Evolutionary conservation across 2,888 invertebrate species (phyloP), one percentile per base, ranked within the genome.

Genomic region (Stegophylla sp.): DNA sequence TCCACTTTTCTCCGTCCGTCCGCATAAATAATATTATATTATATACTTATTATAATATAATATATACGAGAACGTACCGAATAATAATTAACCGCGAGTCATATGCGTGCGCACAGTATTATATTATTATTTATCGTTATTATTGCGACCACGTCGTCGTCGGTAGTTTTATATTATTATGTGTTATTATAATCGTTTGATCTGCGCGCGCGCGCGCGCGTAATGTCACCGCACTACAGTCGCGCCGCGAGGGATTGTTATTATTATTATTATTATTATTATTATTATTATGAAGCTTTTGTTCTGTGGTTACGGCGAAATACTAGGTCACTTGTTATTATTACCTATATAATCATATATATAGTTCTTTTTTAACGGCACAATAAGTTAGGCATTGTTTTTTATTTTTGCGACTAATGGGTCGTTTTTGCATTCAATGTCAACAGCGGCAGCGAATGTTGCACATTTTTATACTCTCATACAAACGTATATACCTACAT

Each of bases 21-120:
- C 17, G 17, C 53, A 20, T 53, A 20, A 20, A 56, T 23, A 56
- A 53, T 48, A 48, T 48, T 51, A 51, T 48, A 48, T 17, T 51
- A 51, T 20, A 53, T 10, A 20, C 7, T 5, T 34, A 5, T 34
- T 34, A 34, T 34, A 34, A 5, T 7, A 34, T 34, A 34, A 34
- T 34, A 34, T 34, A 48, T n/a, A 28, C 69, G 56, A 5, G 34
- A 17, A 43, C 53, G 20, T 20, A 56, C 59, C 59, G 73, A 73
- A 73, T 73, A 73, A 73, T 73, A 73, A 73, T 73, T 61, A 59
- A 74, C 63, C 74, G 74, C 74, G 61, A 63, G 74, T 73, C 43
- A 26, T 13, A 48, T 28, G 15, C 26, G 20, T 43, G 48, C 51
- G 1, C 23, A 61, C 23, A 28, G 23, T 17, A 23, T 43, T 72